Evolutionary conservation across 2,888 invertebrate species (phyloP).

Genomic region (Nasonia oneida): DNA sequence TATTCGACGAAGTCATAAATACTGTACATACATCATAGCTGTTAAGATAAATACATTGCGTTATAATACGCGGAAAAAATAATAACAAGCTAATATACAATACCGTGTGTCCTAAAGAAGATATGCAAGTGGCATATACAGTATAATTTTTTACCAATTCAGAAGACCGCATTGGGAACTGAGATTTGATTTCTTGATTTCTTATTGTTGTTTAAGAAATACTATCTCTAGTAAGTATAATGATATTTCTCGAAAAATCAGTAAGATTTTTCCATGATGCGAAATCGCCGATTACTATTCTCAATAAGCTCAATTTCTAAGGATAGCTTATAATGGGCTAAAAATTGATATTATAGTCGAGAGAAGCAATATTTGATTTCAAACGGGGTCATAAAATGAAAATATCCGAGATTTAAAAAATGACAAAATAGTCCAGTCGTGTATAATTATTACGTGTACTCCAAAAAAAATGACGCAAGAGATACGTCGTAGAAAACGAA

Average conservation of each 20-base stretch:
- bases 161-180: not conserved
- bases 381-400: not conserved
- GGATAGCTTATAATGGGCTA: not conserved
- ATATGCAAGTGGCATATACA: conserved; percentile 5
- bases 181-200: conserved; percentile 3
- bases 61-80: not conserved
- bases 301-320: not conserved
- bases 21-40: not conserved
- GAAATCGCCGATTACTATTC: not conserved
- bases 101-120: not conserved
- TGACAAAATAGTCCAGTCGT: not conserved
- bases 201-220: not conserved
- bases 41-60: not conserved
- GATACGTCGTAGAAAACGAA: not conserved
- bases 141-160: not conserved
- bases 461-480: not conserved
- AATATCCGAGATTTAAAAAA: not conserved
- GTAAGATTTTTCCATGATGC: not conserved
- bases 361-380: not conserved
- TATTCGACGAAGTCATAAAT: not conserved
- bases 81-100: not conserved
- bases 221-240: not conserved
- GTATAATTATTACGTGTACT: not conserved
- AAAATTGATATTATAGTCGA: not conserved
- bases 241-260: not conserved